Base-by-base conservation (phyloP, 2,888 invertebrate genomes). In the Mesodorylaimus sp. region DNA sequence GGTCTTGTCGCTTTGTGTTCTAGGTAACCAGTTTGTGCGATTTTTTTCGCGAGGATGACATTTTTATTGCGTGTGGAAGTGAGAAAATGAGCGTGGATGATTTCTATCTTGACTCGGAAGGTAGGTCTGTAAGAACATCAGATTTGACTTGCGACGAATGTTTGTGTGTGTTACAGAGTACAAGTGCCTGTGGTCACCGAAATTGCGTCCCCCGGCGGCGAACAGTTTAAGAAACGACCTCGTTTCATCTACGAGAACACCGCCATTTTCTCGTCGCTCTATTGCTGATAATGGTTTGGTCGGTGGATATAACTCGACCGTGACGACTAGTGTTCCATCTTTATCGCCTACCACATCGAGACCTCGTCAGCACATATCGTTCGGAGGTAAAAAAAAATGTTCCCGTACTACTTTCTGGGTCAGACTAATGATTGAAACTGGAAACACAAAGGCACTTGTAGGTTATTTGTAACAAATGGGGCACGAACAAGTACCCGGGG, bases 31-130 rank as follows among this genome's bases (percentile, higher is more conserved):
- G 51, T 7, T 48, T 61, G 45, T 53, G 55, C 32, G 60, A 59
- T 44, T 60, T 63, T 52, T 61, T 61, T 53, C 75, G 77, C 32
- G 69, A 70, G 19, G 87, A 91, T 59, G 84, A 87, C 64, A 81
- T 91, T 1, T 95, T 95, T 68, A 80, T 95, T 63, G 89, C 88
- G 1, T 93, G 89, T 67, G 93, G 93, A 38, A 81, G 81, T 55
- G 95, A 95, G 67, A 78, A 79, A 62, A 78, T 79, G 51, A 77
- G 76, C 54, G 77, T 79, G 56, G 89, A 89, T 65, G 93, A 95
- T 69, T 89, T 93, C 64, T 86, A 87, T 66, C 74, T 95, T 51
- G 89, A 89, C 68, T 78, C 81, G 54, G 89, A 89, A 70, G 93
- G 91, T 85, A 81, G 68, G 75, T 39, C 16, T 39, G 21, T 39